These are phyloP conservation scores for Stratiomys singularior DNA, from an alignment of 2,888 invertebrate species.

Conservation along the genomic window DNA sequence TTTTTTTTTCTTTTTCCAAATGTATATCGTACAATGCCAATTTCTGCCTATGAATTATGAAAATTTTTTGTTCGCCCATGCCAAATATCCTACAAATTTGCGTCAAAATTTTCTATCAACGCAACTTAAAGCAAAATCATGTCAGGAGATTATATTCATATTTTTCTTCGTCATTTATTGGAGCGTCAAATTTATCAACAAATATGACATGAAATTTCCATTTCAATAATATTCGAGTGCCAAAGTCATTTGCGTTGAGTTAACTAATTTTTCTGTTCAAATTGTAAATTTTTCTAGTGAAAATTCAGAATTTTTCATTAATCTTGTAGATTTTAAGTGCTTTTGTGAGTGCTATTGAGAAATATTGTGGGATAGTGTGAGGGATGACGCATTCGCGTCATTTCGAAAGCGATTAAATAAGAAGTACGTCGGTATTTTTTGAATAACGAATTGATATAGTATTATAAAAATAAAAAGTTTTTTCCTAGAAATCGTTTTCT, in stretches of 20 bases:
- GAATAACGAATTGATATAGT: no score
- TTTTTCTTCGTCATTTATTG: slow-evolving; percentile 18
- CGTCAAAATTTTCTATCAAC: slow-evolving; percentile 37
- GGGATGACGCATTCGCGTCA: no score
- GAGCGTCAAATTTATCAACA: background rate
- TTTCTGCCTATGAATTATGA: background rate
- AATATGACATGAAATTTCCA: slow-evolving; percentile 21
- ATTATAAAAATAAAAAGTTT: no score
- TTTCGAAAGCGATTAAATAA: no score
- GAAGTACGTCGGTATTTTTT: no score
- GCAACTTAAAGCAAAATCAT: background rate
- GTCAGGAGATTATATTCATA: slow-evolving; percentile 1
- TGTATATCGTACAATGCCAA: background rate
- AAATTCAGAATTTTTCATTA: background rate
- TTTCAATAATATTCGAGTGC: background rate
- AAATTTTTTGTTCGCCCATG: background rate
- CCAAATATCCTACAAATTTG: background rate
- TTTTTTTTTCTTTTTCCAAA: background rate
- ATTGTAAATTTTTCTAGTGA: background rate
- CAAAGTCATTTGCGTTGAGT: background rate
- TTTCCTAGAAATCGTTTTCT: no score
- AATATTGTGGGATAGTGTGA: no score
- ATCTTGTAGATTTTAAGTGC: background rate
- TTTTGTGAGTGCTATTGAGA: background rate
- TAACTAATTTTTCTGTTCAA: background rate